Base-by-base conservation (phyloP, 2,888 invertebrate genomes). In the Cerastoderma edule region DNA sequence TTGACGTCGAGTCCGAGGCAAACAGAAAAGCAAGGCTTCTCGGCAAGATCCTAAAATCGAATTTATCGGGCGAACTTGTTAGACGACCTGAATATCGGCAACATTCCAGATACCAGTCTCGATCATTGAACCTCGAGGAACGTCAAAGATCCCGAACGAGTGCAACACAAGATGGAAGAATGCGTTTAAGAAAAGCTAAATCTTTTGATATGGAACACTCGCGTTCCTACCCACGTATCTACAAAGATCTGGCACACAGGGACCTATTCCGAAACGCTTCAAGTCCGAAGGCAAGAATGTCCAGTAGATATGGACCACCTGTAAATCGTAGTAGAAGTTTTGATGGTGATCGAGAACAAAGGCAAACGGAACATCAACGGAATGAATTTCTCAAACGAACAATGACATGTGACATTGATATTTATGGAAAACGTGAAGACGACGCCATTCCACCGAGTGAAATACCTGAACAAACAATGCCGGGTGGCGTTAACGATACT, bases 31-130 rank as follows among this genome's bases (percentile, higher is more conserved):
- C 66, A 6, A 22, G 33, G n/a, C 22, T 50, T 3, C 24, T 66
- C 2, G 53, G 66, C 33, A 66, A 66, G n/a, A 33, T 30, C 13
- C 32, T 66, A 8, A 66, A 66, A 53, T 66, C 50, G 16, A 66
- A 50, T 33, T 32, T 66, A 22, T 66, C 66, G n/a, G 39, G 16
- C 24, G 66, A 66, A 28, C 66, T 66, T 24, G n/a, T 13, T n/a
- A 24, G 53, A 32, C 30, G 66, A 22, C 48, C 28, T 32, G 66
- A 66, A 50, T 66, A 66, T 66, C 60, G 60, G 19, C 5, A 6
- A 3, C 60, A 60, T 39, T 60, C 60, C 0, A n/a, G 60, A 24
- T 60, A 60, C 33, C 60, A 60, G 39, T 60, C 60, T 2, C 5
- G 24, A 10, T 60, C 60, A 1, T 39, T 60, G 5, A 60, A 60